Evolutionary conservation across 1,140 invertebrate species (phyloP).

Genomic region (Caerostris darwini): DNA sequence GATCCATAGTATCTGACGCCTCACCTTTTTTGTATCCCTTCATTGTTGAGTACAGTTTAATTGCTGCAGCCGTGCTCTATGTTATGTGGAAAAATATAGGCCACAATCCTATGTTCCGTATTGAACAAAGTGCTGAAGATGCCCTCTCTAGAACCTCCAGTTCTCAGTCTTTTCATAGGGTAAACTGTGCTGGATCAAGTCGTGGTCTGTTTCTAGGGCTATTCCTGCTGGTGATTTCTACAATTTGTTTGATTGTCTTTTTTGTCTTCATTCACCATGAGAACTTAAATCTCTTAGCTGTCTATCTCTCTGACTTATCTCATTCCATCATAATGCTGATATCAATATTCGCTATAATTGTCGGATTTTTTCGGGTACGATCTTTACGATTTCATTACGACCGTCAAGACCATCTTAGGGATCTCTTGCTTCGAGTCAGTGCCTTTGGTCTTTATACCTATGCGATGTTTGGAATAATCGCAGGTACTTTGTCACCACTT

Average conservation of each 20-base stretch:
- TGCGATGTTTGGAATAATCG: slow-evolving; percentile 95
- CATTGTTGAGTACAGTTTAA: slow-evolving; percentile 97
- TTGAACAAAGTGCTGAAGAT: slow-evolving; percentile 69
- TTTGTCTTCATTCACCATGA: slow-evolving; percentile 91
- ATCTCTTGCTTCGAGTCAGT: slow-evolving; percentile 94
- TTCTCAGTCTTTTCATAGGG: slow-evolving; percentile 69
- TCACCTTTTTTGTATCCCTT: slow-evolving; percentile 96
- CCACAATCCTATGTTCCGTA: slow-evolving; percentile 76
- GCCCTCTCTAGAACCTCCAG: slow-evolving; percentile 74
- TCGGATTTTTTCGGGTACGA: slow-evolving; percentile 89
- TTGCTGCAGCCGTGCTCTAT: slow-evolving; percentile 97
- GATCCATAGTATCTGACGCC: slow-evolving; percentile 90
- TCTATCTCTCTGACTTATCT: slow-evolving; percentile 95
- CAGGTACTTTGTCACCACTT: slow-evolving; percentile 87
- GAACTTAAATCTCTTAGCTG: slow-evolving; percentile 85
- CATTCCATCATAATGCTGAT: slow-evolving; percentile 93
- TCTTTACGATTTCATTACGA: slow-evolving; percentile 87
- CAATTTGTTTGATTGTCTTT: slow-evolving; percentile 96
- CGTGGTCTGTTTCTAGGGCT: slow-evolving; percentile 94
- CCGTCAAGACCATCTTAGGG: slow-evolving; percentile 85
- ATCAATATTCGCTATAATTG: slow-evolving; percentile 92
- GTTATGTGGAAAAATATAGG: slow-evolving; percentile 97
- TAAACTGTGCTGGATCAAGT: slow-evolving; percentile 93
- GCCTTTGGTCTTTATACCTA: slow-evolving; percentile 96
- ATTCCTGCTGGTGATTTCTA: slow-evolving; percentile 91